phyloP scores from a whole-genome alignment of 2,797 vertebrate genomes.

The Steatocranus sp. region DNA sequence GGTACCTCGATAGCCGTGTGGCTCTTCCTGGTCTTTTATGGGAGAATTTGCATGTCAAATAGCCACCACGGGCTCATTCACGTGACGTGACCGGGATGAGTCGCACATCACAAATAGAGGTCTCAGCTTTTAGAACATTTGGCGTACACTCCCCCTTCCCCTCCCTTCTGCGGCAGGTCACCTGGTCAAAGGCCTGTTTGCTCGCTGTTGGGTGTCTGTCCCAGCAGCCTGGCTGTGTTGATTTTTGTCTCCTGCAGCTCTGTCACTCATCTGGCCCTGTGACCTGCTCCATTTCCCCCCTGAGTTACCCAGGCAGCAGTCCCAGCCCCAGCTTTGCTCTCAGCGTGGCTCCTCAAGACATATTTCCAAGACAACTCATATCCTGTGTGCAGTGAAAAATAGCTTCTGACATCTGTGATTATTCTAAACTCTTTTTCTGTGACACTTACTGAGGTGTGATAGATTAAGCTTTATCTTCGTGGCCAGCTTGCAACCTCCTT shows the following conservation, averaged over 20 bases:
- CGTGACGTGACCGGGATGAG: conserved; percentile 17
- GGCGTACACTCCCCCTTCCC: not conserved
- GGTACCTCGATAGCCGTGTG: conserved; percentile 4
- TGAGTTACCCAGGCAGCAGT: not conserved
- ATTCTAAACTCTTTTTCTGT: conserved; percentile 67
- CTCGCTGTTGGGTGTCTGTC: conserved; percentile 12
- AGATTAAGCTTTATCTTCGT: conserved; percentile 67
- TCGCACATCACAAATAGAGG: conserved; percentile 28
- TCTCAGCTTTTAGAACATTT: not conserved
- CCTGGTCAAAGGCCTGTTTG: conserved; percentile 38
- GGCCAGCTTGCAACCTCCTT: conserved; percentile 53
- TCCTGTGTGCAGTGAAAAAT: conserved; percentile 47
- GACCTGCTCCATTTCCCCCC: conserved; percentile 18
- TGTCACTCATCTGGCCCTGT: conserved; percentile 26
- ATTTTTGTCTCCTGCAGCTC: conserved; percentile 21
- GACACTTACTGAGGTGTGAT: conserved; percentile 55
- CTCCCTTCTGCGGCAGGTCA: not conserved
- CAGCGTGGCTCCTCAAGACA: conserved; percentile 19
- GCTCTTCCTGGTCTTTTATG: conserved; percentile 30
- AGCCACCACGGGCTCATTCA: not conserved
- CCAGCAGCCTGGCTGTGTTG: not conserved
- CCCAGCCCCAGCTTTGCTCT: conserved; percentile 17
- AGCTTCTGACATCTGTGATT: conserved; percentile 67
- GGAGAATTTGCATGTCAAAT: conserved; percentile 51
- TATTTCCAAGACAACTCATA: conserved; percentile 41